Evolutionary conservation across 2,888 invertebrate species (phyloP), one percentile per base, ranked within the genome.

Genomic region (Camptogramma bilineatum): DNA sequence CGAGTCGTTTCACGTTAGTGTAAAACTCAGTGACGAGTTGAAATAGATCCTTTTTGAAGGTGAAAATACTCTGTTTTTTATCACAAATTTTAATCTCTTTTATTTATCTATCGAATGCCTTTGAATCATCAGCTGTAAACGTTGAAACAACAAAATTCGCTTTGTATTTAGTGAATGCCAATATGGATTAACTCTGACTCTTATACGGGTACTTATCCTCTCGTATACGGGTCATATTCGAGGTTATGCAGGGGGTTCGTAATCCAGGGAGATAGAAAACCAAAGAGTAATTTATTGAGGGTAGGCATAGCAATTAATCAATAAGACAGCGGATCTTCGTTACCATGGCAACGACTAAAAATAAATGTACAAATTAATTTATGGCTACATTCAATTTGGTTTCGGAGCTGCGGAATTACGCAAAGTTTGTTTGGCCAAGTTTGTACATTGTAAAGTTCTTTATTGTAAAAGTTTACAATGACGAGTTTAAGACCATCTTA

Each of bases 241-340:
- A 34, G 63, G 34, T 58, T 18, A 16, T 8, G 8, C 44, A 8
- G 13, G 17, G 16, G 54, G 52, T 28, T 10, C 34, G 58, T 69
- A 72, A 71, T 72, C 66, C 55, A 64, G 60, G 50, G 51, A 64
- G 63, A 69, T 65, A 68, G 58, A 56, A 59, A 66, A 68, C 69
- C 68, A 66, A 69, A 69, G 61, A 66, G 72, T 71, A 69, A 72
- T 83, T 80, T 80, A 81, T 82, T 82, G 83, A 72, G 69, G 73
- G 78, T 73, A 76, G 62, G 59, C 62, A 76, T 72, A 75, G 76
- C 77, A 83, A 87, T 86, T 87, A 87, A 88, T 87, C 87, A 86
- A 85, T 86, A 84, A 79, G 84, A 83, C 83, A 79, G 77, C 73
- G 79, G 77, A 73, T 75, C 72, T 60, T 64, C 62, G 82, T 83